Base-by-base conservation (phyloP, 2,888 invertebrate genomes). In the Thymelicus lineola region DNA sequence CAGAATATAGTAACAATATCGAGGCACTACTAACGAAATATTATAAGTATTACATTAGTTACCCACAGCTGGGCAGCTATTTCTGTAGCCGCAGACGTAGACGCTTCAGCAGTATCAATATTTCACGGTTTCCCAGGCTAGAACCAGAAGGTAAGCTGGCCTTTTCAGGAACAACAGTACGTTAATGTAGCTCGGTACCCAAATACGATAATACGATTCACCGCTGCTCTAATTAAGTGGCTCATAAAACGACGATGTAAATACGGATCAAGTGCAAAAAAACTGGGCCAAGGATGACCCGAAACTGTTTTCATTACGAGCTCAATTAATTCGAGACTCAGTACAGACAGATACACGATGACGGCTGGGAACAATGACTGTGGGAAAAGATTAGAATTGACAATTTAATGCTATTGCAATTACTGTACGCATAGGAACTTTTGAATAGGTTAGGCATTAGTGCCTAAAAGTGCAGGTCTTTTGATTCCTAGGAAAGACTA, bases 201-300 rank as follows among this genome's bases (percentile, higher is more conserved):
- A 71, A 72, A 71, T 67, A 66, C 70, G 71, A 71, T 72, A 70
- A 70, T 72, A 60, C 60, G 28, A 73, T 61, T 50, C 64, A 28
- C 53, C 60, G 57, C 65, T 69, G 71, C 48, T 69, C 70, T 71
- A 72, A 68, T 68, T 68, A 62, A 57, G 38, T 62, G 57, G 62
- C 62, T 62, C 62, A 57, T 68, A 71, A 71, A 70, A 14, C 42
- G 28, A 42, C 70, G 66, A 62, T 66, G 62, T 62, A 58, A 66
- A 71, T 71, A 62, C 53, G 48, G 66, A 66, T 50, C 61, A 66
- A 59, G 64, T 63, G 62, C 62, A 58, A 57, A 63, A 60, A 60
- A 71, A 68, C 64, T 71, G 53, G 67, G 71, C 68, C 71, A 71
- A 28, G 71, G 71, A 71, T 68, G 68, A 7, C 46, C 66, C 61